A percentile compares a stretch with the other conserved stretches of the same genome.
Conservation (phyloP, 2,888 invertebrate genomes). For the Ichneumoninae sp. region DNA sequence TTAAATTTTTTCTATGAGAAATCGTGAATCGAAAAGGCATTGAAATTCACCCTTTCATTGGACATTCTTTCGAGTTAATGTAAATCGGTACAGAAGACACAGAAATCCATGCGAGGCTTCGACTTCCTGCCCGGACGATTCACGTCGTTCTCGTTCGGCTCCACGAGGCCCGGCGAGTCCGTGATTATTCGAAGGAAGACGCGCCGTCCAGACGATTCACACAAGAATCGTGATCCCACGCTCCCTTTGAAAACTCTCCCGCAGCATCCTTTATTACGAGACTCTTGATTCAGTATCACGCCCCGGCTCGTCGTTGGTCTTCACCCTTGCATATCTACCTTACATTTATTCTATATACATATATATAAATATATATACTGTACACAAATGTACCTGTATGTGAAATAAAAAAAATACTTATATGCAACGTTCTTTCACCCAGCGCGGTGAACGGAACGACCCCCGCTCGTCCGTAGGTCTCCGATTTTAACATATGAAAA, state of each 20-base stretch:
- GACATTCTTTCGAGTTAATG: background rate
- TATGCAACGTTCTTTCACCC: conserved; percentile 40
- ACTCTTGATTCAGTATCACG: conserved; percentile 84
- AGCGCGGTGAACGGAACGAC: conserved; percentile 37
- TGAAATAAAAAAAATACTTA: conserved; percentile 38
- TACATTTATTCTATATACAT: background rate
- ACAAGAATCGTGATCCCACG: conserved; percentile 78
- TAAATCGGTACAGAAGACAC: background rate
- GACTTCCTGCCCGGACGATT: conserved; percentile 1
- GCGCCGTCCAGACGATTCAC: conserved; percentile 9
- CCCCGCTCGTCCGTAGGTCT: conserved; percentile 46
- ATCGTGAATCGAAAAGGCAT: background rate
- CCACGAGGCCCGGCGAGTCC: background rate
- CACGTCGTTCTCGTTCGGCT: background rate
- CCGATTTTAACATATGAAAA: conserved; percentile 64
- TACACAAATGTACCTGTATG: conserved; percentile 2
- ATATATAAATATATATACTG: background rate
- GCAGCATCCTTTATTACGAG: conserved; percentile 83
- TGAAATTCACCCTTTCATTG: background rate
- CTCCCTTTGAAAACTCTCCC: conserved; percentile 75
- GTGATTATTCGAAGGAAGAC: conserved; percentile 17
- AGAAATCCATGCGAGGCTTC: background rate
- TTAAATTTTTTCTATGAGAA: background rate
- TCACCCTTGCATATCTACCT: background rate
- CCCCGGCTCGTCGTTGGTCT: conserved; percentile 63